Conservation (phyloP, 2,888 invertebrate genomes). For the Protophormia terraenovae region DNA sequence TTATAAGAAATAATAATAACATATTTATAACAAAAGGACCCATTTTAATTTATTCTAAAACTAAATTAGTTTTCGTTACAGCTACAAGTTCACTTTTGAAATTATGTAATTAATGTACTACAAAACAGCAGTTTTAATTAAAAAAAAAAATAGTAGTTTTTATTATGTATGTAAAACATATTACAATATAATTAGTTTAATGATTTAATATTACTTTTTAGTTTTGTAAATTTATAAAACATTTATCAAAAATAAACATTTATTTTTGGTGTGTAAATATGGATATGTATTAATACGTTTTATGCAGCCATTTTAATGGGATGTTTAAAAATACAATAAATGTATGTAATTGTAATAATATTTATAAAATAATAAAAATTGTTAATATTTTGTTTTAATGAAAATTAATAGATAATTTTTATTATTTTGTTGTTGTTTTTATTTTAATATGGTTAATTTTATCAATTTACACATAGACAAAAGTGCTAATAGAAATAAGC, state of each 20-base stretch:
- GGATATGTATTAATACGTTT: constrained; percentile 17
- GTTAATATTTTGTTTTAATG: constrained; percentile 1
- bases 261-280: neutral
- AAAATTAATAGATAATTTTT: neutral
- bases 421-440: constrained; percentile 25
- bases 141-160: neutral
- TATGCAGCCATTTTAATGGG: constrained; percentile 36
- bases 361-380: constrained; percentile 32
- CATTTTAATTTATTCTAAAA: constrained; percentile 31
- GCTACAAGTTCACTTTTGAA: constrained; percentile 38
- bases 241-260: constrained; percentile 19
- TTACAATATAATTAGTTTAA: constrained; percentile 48
- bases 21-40: constrained; percentile 52
- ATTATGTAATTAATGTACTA: constrained; percentile 46
- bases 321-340: constrained; percentile 21
- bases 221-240: constrained; percentile 18
- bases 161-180: constrained; percentile 12
- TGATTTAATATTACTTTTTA: constrained; percentile 24
- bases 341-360: neutral
- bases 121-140: constrained; percentile 55
- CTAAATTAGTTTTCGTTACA: constrained; percentile 56
- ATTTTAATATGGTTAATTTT: constrained; percentile 35
- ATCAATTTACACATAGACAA: constrained; percentile 19
- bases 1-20: constrained; percentile 32
- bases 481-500: constrained; percentile 30